These are phyloP conservation scores for Alviniconcha strummeri DNA, from an alignment of 2,888 invertebrate genomes.

Conservation along the genomic window DNA sequence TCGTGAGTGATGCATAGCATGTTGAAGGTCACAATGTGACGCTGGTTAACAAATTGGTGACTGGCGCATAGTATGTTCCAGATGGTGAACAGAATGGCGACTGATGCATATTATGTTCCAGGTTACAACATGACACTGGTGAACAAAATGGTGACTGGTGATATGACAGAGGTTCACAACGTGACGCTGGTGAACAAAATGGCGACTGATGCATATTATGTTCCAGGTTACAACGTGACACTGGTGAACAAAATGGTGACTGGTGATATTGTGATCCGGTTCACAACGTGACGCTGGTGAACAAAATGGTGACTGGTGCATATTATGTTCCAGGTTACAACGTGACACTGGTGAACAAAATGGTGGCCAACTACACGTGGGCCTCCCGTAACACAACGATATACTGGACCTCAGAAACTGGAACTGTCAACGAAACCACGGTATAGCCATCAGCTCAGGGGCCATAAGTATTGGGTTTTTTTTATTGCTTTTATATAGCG, in stretches of 20 bases:
- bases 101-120: no score
- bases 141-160: conserved; percentile 13
- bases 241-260: conserved; percentile 13
- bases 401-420: conserved; percentile 9
- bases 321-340: conserved; percentile 14
- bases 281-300: no score
- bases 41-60: no score
- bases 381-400: conserved; percentile 3
- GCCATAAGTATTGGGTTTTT: neutral
- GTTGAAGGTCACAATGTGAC: conserved; percentile 30
- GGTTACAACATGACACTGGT: conserved; percentile 25
- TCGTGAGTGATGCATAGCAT: no score
- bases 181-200: no score
- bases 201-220: no score
- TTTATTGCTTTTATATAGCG: no score
- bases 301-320: no score
- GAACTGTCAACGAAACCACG: neutral
- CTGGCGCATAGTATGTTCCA: no score
- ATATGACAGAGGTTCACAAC: no score
- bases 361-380: conserved; percentile 20
- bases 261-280: no score
- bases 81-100: no score
- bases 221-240: conserved; percentile 25
- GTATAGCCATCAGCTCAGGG: neutral
- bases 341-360: conserved; percentile 11